These are phyloP conservation scores for Rhodinocichla rosea DNA, from an alignment of 2,113 vertebrate genomes.

Conservation along the genomic window DNA sequence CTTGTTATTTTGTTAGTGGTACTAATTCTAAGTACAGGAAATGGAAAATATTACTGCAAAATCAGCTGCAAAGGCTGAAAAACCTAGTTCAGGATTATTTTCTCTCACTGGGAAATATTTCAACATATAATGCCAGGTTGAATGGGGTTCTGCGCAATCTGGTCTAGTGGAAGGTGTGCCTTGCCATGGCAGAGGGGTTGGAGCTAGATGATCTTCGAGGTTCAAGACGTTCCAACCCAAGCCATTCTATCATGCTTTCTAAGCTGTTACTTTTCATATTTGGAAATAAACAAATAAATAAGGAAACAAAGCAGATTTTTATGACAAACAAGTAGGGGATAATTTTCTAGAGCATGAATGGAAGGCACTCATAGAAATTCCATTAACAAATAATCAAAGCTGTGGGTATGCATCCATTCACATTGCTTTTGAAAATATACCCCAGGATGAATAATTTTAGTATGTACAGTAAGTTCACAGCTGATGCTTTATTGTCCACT, in stretches of 20 bases:
- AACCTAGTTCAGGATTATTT: background rate
- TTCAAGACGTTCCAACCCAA: background rate
- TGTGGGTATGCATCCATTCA: background rate
- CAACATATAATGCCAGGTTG: background rate
- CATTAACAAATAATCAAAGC: slow-evolving; percentile 3
- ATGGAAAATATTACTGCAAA: background rate
- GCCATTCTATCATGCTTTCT: background rate
- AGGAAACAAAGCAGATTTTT: slow-evolving; percentile 4
- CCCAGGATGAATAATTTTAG: background rate
- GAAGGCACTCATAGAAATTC: background rate
- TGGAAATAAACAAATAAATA: slow-evolving; percentile 7
- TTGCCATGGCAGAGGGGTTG: background rate
- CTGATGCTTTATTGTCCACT: slow-evolving; percentile 1
- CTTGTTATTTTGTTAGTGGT: background rate
- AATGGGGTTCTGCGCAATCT: background rate
- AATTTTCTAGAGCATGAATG: slow-evolving; percentile 32
- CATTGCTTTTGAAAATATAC: slow-evolving; percentile 13
- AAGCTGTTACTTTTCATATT: background rate
- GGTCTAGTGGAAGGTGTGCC: background rate
- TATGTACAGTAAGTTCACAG: slow-evolving; percentile 1
- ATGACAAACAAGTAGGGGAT: background rate
- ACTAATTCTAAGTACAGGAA: background rate
- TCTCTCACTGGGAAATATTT: background rate
- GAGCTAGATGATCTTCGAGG: background rate
- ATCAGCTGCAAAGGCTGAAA: background rate